Evolutionary conservation across 1,140 invertebrate genomes (phyloP).

Genomic region (Teleogryllus occipitalis): DNA sequence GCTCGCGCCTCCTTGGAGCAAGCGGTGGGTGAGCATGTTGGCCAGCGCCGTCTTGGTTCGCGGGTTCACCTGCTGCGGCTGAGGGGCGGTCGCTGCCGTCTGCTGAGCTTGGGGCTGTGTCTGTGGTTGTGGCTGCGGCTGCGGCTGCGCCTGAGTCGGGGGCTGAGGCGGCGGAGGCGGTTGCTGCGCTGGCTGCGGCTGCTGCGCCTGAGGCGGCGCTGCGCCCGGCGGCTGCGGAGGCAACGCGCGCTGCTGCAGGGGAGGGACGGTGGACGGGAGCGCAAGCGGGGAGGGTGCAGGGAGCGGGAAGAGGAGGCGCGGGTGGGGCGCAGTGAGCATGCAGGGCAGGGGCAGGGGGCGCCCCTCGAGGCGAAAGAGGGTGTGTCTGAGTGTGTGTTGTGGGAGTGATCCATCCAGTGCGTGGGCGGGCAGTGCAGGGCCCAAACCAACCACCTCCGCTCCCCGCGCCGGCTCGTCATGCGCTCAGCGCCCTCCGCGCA

Average conservation of each 20-base stretch:
- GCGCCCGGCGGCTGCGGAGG: constrained; percentile 18
- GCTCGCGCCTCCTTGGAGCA: constrained; percentile 49
- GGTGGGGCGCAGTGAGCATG: background rate
- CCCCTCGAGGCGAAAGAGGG: no score
- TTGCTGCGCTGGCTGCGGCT: constrained; percentile 11
- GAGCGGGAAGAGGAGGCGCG: background rate
- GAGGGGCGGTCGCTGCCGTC: constrained; percentile 9
- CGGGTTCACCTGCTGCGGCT: constrained; percentile 57
- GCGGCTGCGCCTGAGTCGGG: background rate
- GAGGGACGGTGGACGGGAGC: no score
- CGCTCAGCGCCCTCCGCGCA: background rate
- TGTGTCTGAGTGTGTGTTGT: no score
- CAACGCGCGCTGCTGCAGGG: background rate
- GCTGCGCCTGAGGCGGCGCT: constrained; percentile 27
- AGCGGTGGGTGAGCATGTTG: constrained; percentile 83
- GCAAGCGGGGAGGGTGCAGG: background rate
- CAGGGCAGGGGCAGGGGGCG: background rate
- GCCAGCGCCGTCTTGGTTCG: constrained; percentile 93
- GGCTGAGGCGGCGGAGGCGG: background rate
- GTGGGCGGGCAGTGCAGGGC: background rate
- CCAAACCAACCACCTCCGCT: background rate
- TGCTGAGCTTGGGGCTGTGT: constrained; percentile 17
- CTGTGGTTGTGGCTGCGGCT: constrained; percentile 7
- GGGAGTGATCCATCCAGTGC: background rate
- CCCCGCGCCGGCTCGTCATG: no score